Conservation (phyloP, 2,113 vertebrate genomes). For the Isichthys henryi region DNA sequence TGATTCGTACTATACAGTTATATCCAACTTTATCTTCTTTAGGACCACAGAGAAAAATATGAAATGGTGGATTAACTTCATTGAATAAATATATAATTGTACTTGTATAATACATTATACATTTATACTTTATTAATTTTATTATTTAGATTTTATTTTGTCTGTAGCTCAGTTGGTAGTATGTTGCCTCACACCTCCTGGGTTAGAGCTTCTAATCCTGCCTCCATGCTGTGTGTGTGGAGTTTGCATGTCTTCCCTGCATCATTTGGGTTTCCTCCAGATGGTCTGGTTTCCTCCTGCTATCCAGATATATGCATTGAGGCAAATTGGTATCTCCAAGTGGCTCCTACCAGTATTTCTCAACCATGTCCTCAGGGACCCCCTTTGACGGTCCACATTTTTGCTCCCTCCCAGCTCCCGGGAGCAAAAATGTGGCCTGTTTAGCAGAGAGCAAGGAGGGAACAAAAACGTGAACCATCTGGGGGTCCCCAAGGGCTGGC, state of each 20-base stretch:
- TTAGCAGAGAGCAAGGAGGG: neutral
- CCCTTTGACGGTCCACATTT: neutral
- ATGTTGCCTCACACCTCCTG: neutral
- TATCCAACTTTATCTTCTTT: neutral
- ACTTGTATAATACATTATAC: neutral
- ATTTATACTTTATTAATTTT: neutral
- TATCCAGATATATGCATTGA: neutral
- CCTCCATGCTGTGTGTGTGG: neutral
- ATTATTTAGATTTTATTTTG: neutral
- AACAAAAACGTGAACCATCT: neutral
- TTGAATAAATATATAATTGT: neutral
- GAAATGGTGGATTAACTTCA: neutral
- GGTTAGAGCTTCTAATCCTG: neutral
- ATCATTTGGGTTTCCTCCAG: neutral
- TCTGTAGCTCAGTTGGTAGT: neutral
- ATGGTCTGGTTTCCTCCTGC: neutral
- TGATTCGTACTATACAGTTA: neutral
- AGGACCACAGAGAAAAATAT: neutral
- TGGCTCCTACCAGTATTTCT: neutral
- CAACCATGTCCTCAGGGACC: neutral
- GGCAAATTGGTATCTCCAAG: neutral
- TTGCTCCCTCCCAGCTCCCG: neutral
- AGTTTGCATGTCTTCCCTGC: neutral
- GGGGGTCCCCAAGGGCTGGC: neutral
- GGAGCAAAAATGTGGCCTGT: neutral